Percentiles rank a stretch among this genome's conserved stretches.
Evolutionary conservation across 2,113 vertebrate species (phyloP).

Genomic region (Motacilla tschutschensis): DNA sequence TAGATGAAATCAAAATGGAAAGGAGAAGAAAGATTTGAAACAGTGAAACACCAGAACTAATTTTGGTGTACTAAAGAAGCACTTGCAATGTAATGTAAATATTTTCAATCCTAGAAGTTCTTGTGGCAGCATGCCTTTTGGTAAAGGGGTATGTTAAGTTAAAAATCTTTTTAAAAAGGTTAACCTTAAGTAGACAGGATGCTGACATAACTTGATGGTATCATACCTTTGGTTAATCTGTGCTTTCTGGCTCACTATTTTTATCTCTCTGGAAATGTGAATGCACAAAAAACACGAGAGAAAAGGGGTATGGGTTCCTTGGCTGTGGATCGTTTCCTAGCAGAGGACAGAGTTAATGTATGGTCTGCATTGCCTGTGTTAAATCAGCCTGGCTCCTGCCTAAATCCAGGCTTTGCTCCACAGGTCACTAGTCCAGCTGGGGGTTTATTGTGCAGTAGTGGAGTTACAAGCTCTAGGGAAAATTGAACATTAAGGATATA

Average conservation of each 20-base stretch:
- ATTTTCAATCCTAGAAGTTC: neutral
- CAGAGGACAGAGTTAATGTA: neutral
- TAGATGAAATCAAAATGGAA: neutral
- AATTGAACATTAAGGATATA: neutral
- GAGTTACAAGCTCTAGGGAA: neutral
- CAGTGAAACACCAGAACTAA: neutral
- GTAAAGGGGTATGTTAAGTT: neutral
- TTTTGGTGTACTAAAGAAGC: neutral
- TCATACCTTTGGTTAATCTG: neutral
- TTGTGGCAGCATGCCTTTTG: neutral
- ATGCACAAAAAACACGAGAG: neutral
- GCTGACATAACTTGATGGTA: neutral
- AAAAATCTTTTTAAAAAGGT: neutral
- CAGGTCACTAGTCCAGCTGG: neutral
- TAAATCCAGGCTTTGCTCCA: neutral
- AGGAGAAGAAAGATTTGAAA: neutral
- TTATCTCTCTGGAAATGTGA: neutral
- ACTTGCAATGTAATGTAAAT: neutral
- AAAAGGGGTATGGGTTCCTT: neutral
- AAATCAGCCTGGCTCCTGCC: neutral
- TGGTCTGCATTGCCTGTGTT: neutral
- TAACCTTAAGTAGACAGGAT: neutral
- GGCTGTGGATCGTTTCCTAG: neutral
- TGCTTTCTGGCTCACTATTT: neutral
- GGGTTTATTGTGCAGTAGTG: neutral